These are phyloP conservation scores for Ifrita kowaldi DNA, from an alignment of 2,113 vertebrate genomes.

Conservation along the genomic window DNA sequence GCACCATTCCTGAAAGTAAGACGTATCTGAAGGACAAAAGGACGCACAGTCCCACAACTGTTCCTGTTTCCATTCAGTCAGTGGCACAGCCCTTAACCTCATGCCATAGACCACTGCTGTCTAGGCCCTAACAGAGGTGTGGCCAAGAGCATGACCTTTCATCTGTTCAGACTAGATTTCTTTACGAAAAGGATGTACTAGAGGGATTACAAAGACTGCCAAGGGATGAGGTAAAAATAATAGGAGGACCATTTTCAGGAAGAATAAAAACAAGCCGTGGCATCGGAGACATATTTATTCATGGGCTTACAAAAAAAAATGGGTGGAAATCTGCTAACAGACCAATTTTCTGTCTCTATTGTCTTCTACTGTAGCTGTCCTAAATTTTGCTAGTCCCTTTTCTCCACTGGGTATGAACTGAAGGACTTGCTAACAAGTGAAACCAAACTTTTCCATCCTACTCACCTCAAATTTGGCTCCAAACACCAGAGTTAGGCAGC, in stretches of 20 bases:
- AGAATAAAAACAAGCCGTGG: neutral
- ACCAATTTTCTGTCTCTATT: neutral
- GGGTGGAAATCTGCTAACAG: constrained; percentile 16
- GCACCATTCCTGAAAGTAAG: neutral
- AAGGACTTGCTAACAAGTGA: constrained; percentile 23
- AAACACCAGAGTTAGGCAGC: neutral
- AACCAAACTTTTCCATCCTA: neutral
- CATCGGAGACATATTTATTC: neutral
- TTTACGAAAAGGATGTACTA: neutral
- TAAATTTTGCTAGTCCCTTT: neutral
- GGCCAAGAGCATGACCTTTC: neutral
- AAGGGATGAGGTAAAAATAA: neutral
- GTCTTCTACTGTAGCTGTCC: neutral
- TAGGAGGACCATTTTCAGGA: neutral
- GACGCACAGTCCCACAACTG: neutral
- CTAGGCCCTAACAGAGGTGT: neutral
- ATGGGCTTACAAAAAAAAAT: neutral
- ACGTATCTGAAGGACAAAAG: neutral
- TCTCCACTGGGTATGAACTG: neutral
- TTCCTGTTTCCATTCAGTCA: neutral
- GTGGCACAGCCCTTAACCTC: neutral
- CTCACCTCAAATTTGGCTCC: constrained; percentile 2
- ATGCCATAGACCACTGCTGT: neutral
- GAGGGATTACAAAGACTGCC: neutral
- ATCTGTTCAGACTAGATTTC: neutral